Conservation (phyloP, 2,113 vertebrate genomes). For the Ptyas mucosa region DNA sequence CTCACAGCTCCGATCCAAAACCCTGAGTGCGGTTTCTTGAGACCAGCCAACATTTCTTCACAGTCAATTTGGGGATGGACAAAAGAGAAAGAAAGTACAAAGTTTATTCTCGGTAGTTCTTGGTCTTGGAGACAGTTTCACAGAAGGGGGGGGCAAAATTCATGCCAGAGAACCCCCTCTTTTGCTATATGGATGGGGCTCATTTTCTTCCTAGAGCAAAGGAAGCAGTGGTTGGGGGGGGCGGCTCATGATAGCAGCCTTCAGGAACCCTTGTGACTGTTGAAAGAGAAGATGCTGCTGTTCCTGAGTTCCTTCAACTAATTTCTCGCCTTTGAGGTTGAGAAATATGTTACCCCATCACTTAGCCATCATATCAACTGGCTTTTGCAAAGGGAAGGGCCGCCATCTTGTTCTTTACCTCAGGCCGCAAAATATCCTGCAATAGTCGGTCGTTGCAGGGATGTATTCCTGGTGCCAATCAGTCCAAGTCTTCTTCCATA, state of each 20-base stretch:
- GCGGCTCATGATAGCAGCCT: background rate
- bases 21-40: slow-evolving; percentile 71
- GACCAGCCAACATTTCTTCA: slow-evolving; percentile 77
- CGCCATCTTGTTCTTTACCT: background rate
- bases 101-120: slow-evolving; percentile 80
- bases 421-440: background rate
- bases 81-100: slow-evolving; percentile 69
- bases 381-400: background rate
- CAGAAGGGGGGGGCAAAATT: slow-evolving; percentile 80
- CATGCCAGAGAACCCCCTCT: slow-evolving; percentile 73
- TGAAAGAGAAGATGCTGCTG: background rate
- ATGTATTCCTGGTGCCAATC: slow-evolving; percentile 36
- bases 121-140: slow-evolving; percentile 83
- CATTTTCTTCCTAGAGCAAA: background rate
- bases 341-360: background rate
- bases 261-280: background rate
- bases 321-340: background rate
- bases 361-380: background rate
- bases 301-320: background rate
- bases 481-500: slow-evolving; percentile 57
- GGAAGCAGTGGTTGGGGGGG: background rate
- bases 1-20: slow-evolving; percentile 81
- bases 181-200: slow-evolving; percentile 55
- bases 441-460: slow-evolving; percentile 55
- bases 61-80: slow-evolving; percentile 79